These are phyloP conservation scores for Dendropsophus ebraccatus DNA, from an alignment of 2,113 vertebrate genomes.

Conservation along the genomic window DNA sequence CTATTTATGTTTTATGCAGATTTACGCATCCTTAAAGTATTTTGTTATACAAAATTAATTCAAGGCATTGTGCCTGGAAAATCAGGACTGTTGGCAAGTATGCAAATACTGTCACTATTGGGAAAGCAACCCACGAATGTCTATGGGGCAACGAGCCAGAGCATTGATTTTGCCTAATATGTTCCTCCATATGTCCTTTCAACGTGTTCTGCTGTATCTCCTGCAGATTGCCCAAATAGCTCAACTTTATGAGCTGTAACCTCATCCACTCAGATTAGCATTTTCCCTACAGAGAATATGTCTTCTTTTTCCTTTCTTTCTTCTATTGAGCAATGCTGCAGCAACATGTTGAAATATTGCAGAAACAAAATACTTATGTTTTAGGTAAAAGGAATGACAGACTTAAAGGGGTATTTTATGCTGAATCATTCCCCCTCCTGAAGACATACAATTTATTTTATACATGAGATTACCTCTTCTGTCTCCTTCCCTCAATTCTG, in stretches of 20 bases:
- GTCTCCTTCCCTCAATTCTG: no score
- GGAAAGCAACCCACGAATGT: conserved; percentile 55
- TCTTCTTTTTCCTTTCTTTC: conserved; percentile 1
- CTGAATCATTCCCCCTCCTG: no score
- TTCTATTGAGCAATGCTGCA: background rate
- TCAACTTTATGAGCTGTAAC: conserved; percentile 48
- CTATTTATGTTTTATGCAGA: conserved; percentile 33
- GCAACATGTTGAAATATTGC: background rate
- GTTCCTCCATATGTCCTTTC: conserved; percentile 56
- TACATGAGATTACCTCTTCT: no score
- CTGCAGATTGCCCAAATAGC: conserved; percentile 51
- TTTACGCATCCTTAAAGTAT: conserved; percentile 24
- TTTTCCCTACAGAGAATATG: conserved; percentile 19
- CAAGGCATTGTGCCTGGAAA: conserved; percentile 38
- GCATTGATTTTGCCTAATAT: conserved; percentile 57
- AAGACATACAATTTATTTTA: no score
- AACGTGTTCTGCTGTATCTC: conserved; percentile 30
- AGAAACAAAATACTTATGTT: background rate
- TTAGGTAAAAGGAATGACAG: background rate
- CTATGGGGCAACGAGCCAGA: conserved; percentile 54
- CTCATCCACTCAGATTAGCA: conserved; percentile 22
- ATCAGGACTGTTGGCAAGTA: conserved; percentile 46
- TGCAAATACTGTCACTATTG: conserved; percentile 54
- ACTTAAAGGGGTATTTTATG: background rate
- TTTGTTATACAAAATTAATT: conserved; percentile 48